Base-by-base conservation (phyloP, 2,888 invertebrate genomes). In the Listrodromus nycthemerus region DNA sequence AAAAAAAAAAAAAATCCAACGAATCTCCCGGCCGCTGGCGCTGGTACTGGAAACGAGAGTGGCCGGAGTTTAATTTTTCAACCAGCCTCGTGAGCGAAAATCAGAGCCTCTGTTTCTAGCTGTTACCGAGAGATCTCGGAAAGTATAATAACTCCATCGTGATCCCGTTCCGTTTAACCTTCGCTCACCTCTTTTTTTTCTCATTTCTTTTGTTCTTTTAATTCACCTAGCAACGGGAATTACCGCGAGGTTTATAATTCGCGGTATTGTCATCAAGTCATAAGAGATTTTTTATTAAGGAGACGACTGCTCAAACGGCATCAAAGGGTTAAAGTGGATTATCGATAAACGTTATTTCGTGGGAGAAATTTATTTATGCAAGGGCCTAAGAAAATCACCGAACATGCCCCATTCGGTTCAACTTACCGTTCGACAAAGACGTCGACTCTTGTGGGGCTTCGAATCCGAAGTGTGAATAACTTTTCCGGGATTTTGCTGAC, bases 51-150 rank as follows among this genome's bases (percentile, higher is more conserved):
- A 80, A 83, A 85, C 24, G 61, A 58, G 86, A 82, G 78, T 81
- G 81, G 83, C 73, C 70, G 76, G 84, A 83, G 86, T 87, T 86
- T 85, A 86, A 83, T 89, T 86, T 74, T 82, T 82, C 73, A 82
- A 74, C 82, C 63, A 78, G 69, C 52, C 48, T 63, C 41, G 55
- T 61, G 48, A n/a, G 52, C 33, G 24, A 50, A 24, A 41, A 41
- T 41, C 73, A 52, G 41, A 69, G 16, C 58, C 66, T 66, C 73
- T 45, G 61, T 37, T 48, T 52, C 41, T 58, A 24, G 41, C 58
- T 41, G 41, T 21, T 45, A 10, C n/a, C 37, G 55, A 13, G 61
- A 48, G 58, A 21, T 41, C 45, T 24, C 41, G 16, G 45, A 16
- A 27, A 58, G 58, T 24, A 58, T 70, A 70, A 70, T 70, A 70